A percentile compares a stretch with the other conserved stretches of the same genome.
phyloP scores from a whole-genome alignment of 2,113 vertebrate genomes.

The Oncorhynchus mykiss region DNA sequence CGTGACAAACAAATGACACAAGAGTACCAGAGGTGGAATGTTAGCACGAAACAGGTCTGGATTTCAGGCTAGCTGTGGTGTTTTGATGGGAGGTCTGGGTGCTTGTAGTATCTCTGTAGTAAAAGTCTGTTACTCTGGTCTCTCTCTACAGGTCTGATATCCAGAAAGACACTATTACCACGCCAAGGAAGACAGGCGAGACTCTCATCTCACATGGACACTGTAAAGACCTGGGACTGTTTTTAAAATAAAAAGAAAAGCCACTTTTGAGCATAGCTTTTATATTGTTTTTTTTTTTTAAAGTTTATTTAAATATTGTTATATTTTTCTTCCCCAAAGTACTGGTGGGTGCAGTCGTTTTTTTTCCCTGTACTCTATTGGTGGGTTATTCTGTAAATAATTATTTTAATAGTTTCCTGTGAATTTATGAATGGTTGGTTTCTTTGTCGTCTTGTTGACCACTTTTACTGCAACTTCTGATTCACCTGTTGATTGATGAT shows the following conservation, averaged over 20 bases:
- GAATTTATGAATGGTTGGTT: conserved; percentile 44
- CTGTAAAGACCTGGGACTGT: conserved; percentile 34
- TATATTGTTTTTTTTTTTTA: conserved; percentile 18
- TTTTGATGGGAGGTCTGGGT: background rate
- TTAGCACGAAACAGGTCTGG: no score
- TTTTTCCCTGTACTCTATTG: conserved; percentile 44
- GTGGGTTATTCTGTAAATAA: conserved; percentile 70
- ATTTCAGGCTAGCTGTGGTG: no score
- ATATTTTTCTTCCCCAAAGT: conserved; percentile 33
- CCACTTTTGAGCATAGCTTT: conserved; percentile 46
- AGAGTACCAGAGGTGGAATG: no score
- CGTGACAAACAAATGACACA: no score
- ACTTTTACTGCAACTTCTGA: conserved; percentile 42
- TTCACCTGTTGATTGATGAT: no score
- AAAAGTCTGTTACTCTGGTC: no score
- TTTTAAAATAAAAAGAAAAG: conserved; percentile 14
- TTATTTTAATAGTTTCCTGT: conserved; percentile 60
- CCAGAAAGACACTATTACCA: conserved; percentile 15
- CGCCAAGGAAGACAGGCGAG: background rate
- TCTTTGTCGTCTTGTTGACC: conserved; percentile 40
- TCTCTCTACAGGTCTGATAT: conserved; percentile 44
- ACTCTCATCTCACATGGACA: conserved; percentile 28
- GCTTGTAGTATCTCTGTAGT: background rate
- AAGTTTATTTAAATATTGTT: conserved; percentile 48
- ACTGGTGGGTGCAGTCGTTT: conserved; percentile 11